A percentile compares a stretch with the other conserved stretches of the same genome.
Evolutionary conservation across 2,797 vertebrate genomes (phyloP).

Genomic region (Myioborus miniatus): DNA sequence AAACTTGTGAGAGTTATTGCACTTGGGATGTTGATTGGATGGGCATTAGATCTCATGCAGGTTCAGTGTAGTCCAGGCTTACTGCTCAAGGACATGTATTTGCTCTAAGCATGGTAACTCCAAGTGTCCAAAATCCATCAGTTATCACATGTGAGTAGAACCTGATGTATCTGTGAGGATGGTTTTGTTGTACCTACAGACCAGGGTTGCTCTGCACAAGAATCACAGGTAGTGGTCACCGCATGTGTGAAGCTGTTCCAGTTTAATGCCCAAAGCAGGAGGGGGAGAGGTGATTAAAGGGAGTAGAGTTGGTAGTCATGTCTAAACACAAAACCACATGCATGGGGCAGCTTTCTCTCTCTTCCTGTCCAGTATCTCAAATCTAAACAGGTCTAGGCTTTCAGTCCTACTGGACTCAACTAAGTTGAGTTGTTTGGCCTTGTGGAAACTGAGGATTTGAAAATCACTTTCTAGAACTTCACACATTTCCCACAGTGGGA

Average conservation of each 20-base stretch:
- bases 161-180: background rate
- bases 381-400: background rate
- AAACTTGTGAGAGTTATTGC: background rate
- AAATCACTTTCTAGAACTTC: background rate
- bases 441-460: background rate
- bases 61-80: background rate
- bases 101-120: background rate
- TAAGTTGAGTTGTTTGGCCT: background rate
- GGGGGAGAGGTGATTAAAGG: background rate
- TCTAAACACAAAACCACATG: background rate
- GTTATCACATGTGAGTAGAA: background rate
- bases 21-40: background rate
- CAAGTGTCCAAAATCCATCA: background rate
- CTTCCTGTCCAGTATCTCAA: background rate
- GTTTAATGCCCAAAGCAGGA: background rate
- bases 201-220: background rate
- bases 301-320: background rate
- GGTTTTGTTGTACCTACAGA: fast-evolving
- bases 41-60: background rate
- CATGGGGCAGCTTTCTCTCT: background rate
- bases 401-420: background rate
- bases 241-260: background rate
- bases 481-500: background rate
- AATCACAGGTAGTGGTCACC: background rate
- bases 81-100: background rate